Conservation (phyloP, 2,888 invertebrate species). For the Nezara viridula region DNA sequence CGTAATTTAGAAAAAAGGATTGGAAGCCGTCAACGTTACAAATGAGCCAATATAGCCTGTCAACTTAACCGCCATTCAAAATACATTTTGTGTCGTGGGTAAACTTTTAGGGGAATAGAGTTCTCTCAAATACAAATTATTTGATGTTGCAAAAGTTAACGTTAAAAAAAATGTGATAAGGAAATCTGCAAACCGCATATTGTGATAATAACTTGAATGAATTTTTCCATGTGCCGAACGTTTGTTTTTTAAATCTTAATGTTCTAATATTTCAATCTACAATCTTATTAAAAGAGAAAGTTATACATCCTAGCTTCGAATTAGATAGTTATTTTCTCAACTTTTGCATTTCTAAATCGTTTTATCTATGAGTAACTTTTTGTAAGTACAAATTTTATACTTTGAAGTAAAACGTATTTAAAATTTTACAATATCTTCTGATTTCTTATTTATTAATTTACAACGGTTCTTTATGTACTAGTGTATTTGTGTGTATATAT, state of each 20-base stretch:
- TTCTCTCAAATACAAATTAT: slow-evolving; percentile 2
- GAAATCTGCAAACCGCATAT: neutral
- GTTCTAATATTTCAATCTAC: no score
- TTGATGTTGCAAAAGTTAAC: neutral
- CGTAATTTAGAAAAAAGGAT: slow-evolving; percentile 17
- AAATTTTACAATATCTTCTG: no score
- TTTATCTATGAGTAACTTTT: no score
- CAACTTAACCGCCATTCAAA: neutral
- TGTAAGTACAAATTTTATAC: no score
- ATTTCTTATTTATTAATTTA: no score
- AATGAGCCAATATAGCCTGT: slow-evolving; percentile 6
- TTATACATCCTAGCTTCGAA: no score
- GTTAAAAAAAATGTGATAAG: neutral
- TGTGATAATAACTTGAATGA: neutral
- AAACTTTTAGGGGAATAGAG: neutral
- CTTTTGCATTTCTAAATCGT: no score
- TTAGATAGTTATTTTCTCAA: no score
- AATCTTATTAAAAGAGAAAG: no score
- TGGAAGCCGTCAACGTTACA: slow-evolving; percentile 19
- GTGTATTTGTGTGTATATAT: no score
- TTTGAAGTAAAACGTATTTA: no score
- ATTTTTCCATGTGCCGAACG: neutral
- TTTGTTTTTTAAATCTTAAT: neutral
- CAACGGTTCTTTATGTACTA: no score
- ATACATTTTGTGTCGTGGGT: slow-evolving; percentile 8